Evolutionary conservation across 2,888 invertebrate genomes (phyloP).

Genomic region (Drosophila kuntzei): DNA sequence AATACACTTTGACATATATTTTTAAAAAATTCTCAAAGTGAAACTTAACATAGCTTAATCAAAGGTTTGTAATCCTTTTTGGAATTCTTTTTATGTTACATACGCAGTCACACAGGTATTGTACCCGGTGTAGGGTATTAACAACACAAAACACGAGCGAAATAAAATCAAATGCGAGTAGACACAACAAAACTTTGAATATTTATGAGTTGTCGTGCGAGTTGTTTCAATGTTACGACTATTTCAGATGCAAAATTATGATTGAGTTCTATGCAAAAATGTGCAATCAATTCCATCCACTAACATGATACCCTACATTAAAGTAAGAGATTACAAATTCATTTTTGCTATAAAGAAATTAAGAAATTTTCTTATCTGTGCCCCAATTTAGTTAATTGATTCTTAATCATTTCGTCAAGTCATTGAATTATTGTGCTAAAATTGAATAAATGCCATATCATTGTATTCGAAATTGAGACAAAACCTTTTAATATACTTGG

Average conservation of each 20-base stretch:
- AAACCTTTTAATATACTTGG: neutral
- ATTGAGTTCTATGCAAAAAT: conserved; percentile 37
- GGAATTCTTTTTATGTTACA: neutral
- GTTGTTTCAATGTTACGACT: conserved; percentile 45
- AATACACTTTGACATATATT: conserved; percentile 8
- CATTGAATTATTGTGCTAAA: conserved; percentile 22
- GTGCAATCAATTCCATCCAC: neutral
- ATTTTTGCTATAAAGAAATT: neutral
- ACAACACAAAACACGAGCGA: conserved; percentile 26
- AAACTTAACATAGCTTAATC: neutral
- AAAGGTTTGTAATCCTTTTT: neutral
- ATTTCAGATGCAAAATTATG: conserved; percentile 47
- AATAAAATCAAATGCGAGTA: conserved; percentile 40
- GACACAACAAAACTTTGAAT: conserved; percentile 56
- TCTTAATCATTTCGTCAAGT: conserved; percentile 24
- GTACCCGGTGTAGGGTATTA: conserved; percentile 8
- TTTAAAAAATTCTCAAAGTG: neutral
- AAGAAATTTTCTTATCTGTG: conserved; percentile 16
- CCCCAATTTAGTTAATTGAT: conserved; percentile 12
- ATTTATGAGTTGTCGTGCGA: conserved; percentile 71
- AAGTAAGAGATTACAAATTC: neutral
- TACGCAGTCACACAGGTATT: rapidly evolving
- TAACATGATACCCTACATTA: conserved; percentile 1
- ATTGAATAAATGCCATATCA: conserved; percentile 39
- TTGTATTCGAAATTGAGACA: conserved; percentile 33